Percentiles rank a stretch among this genome's conserved stretches.
phyloP scores from a whole-genome alignment of 2,797 vertebrate genomes.

The Pitangus sulphuratus region DNA sequence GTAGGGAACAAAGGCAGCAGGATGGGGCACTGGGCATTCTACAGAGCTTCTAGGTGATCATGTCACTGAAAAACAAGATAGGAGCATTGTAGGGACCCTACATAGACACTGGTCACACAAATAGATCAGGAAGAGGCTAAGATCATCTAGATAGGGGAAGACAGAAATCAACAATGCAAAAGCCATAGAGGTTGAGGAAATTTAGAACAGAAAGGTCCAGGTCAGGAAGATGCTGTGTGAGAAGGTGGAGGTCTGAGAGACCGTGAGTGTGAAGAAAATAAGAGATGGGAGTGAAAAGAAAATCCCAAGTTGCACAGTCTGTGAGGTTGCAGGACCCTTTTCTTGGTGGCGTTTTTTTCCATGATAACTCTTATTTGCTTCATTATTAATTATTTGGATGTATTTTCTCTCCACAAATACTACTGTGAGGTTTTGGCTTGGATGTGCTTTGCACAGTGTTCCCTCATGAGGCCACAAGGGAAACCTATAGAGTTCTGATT shows the following conservation, averaged over 20 bases:
- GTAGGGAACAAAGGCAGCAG: background rate
- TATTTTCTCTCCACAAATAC: background rate
- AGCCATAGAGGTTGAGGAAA: background rate
- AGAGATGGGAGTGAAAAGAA: background rate
- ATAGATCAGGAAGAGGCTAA: background rate
- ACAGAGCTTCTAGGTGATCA: background rate
- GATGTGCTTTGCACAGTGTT: background rate
- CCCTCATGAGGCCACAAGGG: accelerated
- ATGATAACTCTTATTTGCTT: background rate
- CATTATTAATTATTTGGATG: background rate
- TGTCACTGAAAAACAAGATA: background rate
- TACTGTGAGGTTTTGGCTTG: background rate
- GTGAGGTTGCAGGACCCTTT: background rate
- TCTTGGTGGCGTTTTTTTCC: background rate
- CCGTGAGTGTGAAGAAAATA: accelerated
- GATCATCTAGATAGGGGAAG: background rate
- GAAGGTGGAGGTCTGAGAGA: background rate
- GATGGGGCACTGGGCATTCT: background rate
- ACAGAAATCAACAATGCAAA: background rate
- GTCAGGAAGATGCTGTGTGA: background rate
- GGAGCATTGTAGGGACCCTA: background rate
- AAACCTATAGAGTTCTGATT: background rate
- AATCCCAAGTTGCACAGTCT: background rate
- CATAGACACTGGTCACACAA: background rate
- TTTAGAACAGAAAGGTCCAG: background rate